Conservation (phyloP, 64 coral and sea anemone genomes). For the Montipora capricornis region DNA sequence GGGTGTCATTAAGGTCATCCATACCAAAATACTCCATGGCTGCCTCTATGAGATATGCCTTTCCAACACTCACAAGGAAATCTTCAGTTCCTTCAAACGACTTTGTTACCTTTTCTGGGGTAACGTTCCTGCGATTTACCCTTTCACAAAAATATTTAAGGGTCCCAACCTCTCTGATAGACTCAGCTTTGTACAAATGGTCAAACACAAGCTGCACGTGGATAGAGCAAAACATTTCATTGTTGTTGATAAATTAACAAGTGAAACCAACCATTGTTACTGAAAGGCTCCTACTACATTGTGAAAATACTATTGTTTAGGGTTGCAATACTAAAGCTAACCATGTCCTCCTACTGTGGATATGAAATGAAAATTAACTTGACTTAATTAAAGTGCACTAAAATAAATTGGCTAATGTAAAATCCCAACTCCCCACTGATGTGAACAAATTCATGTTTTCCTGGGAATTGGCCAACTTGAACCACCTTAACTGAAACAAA, state of each 20-base stretch:
- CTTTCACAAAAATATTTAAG: constrained; percentile 37
- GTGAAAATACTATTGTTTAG: too few relatives aligned
- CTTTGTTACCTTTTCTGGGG: constrained; percentile 51
- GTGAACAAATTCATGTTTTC: constrained; percentile 6
- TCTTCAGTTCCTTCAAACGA: constrained; percentile 69
- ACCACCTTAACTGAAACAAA: too few relatives aligned
- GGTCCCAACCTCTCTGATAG: constrained; percentile 56
- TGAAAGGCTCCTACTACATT: too few relatives aligned
- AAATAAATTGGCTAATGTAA: background rate
- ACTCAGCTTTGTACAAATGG: constrained; percentile 26
- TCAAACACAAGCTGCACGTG: constrained; percentile 25
- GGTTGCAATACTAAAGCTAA: too few relatives aligned
- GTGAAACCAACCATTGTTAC: too few relatives aligned
- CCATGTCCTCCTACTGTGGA: background rate
- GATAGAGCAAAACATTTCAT: background rate
- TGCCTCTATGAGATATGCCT: constrained; percentile 60
- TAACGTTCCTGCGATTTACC: constrained; percentile 23
- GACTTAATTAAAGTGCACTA: too few relatives aligned
- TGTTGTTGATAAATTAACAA: too few relatives aligned
- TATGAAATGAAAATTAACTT: background rate
- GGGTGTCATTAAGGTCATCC: constrained; percentile 15
- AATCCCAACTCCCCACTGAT: background rate
- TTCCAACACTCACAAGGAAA: constrained; percentile 66
- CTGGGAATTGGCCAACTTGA: background rate
- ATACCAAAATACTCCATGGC: constrained; percentile 67